Evolutionary conservation across 2,797 vertebrate genomes (phyloP), one percentile per base, ranked within the genome.

Genomic region (Sylvia borin): DNA sequence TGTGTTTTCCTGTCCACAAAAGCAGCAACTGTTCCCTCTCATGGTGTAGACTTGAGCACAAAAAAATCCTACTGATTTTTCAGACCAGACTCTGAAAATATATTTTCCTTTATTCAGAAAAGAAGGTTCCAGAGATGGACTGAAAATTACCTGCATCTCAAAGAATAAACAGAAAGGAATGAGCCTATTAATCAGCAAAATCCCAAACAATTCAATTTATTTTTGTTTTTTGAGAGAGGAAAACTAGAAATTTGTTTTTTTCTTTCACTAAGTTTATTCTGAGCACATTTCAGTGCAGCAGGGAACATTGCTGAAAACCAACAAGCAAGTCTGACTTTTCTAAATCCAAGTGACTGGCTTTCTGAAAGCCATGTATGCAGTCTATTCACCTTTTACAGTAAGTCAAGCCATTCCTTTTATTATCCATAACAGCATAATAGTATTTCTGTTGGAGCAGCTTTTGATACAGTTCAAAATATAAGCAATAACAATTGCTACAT

Each of bases 261-360:
- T 55, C 9, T 92, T 88, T 32, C 19, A 22, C 29, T 40, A 18
- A 21, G 60, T 91, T 93, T 77, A 95, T 97, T 97, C 96, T 90
- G 67, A 94, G 86, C 92, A 95, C 79, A 96, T 88, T 95, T 81
- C 93, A 94, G 92, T 95, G 95, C 95, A 94, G 67, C 71, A 94
- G 36, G 42, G 54, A 95, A 38, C 47, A 31, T 57, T 85, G 48
- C 79, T 92, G 90, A 65, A 90, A 94, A 83, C 47, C 26, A 85
- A 73, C 17, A 85, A 85, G 29, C 34, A 80, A 45, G 38, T 64
- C 61, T 85, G 68, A 84, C 45, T 88, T 85, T 83, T 77, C 51
- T 77, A 84, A 82, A 92, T 58, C 43, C 53, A 62, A 91, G 48
- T 95, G 76, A 91, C 81, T 90, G 65, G 54, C 86, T 91, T 96